These are phyloP conservation scores for Drosophila sordidapex DNA, from an alignment of 2,888 invertebrate species.

Conservation along the genomic window DNA sequence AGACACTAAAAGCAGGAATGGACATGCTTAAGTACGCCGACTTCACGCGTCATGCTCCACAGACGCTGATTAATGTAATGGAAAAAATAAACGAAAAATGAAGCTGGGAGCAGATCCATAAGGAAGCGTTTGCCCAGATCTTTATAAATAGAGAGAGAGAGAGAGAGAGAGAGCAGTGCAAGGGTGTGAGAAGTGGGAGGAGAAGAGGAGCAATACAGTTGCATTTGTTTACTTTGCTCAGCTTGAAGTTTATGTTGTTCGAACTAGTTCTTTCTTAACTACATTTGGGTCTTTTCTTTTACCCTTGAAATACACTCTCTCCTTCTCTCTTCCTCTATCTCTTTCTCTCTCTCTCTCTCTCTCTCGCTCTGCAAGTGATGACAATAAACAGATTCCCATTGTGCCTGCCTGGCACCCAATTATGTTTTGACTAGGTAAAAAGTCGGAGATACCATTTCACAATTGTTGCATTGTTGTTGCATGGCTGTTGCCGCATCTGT, in stretches of 20 bases:
- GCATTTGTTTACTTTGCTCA: constrained; percentile 39
- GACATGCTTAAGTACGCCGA: constrained; percentile 20
- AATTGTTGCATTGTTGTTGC: constrained; percentile 46
- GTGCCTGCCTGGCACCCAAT: constrained; percentile 50
- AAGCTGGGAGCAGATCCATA: constrained; percentile 12
- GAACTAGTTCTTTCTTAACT: not conserved
- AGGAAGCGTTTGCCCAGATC: constrained; percentile 17
- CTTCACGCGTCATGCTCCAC: constrained; percentile 44
- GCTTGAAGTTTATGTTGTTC: constrained; percentile 3
- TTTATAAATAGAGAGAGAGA: constrained; percentile 15
- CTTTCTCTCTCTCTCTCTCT: not conserved
- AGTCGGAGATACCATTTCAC: constrained; percentile 42
- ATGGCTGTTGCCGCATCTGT: constrained; percentile 43
- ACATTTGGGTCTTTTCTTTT: constrained; percentile 10
- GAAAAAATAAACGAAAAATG: not conserved
- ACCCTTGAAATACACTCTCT: constrained; percentile 65
- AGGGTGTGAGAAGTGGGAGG: not conserved
- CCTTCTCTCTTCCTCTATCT: not conserved
- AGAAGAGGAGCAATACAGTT: not conserved
- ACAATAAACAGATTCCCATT: constrained; percentile 70
- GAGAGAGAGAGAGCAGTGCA: not conserved
- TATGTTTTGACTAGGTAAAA: constrained; percentile 70
- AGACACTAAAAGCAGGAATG: constrained; percentile 38
- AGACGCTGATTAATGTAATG: constrained; percentile 60
- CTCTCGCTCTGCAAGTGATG: constrained; percentile 18